phyloP scores from a whole-genome alignment of 2,797 vertebrate species.

The Loris lydekkerianus region DNA sequence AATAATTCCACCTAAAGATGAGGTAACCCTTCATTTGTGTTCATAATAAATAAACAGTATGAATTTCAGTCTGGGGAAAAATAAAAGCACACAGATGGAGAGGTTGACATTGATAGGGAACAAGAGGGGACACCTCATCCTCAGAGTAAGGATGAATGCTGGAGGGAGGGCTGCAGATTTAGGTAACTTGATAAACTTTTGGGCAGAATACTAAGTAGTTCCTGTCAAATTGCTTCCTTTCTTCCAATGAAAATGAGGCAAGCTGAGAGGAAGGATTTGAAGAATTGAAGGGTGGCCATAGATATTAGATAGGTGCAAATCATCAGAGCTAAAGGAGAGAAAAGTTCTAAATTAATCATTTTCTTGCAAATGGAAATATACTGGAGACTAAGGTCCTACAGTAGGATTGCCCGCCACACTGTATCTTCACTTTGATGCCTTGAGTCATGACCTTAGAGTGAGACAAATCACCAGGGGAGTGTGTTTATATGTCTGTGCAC shows the following conservation, averaged over 20 bases:
- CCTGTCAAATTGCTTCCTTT: not conserved
- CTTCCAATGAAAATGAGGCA: not conserved
- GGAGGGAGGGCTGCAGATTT: not conserved
- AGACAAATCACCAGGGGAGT: not conserved
- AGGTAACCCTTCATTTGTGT: not conserved
- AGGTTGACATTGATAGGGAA: not conserved
- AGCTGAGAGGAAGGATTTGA: not conserved
- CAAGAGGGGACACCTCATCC: not conserved
- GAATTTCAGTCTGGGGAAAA: not conserved
- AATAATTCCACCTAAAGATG: slow-evolving; percentile 56
- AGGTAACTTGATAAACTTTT: not conserved
- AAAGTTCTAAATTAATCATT: not conserved
- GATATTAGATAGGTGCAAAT: not conserved
- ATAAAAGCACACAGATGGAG: not conserved
- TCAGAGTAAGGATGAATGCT: not conserved
- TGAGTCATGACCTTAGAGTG: not conserved
- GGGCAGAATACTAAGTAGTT: not conserved
- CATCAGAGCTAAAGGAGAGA: not conserved
- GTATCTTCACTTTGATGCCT: not conserved
- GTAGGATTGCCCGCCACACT: not conserved
- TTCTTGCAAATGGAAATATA: not conserved
- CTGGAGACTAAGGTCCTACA: not conserved
- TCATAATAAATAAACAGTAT: not conserved
- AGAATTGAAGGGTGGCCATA: not conserved
- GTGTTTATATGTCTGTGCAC: not conserved